Conservation (phyloP, 2,888 invertebrate species). For the Scaptodrosophila latifasciaeformis region DNA sequence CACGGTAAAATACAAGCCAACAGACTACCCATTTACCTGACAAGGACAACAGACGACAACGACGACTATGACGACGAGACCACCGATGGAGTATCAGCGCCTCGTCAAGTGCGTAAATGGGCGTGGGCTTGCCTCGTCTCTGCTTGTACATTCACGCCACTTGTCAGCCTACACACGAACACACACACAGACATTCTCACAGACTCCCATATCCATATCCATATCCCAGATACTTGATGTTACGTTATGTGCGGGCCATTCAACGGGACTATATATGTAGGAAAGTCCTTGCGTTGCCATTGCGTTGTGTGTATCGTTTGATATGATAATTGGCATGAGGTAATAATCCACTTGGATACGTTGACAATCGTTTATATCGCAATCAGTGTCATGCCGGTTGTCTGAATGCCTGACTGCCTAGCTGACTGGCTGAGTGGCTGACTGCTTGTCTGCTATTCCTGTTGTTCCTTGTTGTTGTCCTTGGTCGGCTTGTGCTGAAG, state of each 20-base stretch:
- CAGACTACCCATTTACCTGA: slow-evolving; percentile 30
- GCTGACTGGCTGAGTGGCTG: not conserved
- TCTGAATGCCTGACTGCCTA: not conserved
- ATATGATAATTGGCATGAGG: slow-evolving; percentile 71
- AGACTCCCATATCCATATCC: not conserved
- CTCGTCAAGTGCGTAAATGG: slow-evolving; percentile 53
- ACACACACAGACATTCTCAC: slow-evolving; percentile 6
- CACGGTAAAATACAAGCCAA: too few species aligned
- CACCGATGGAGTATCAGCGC: slow-evolving; percentile 58
- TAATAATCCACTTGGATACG: slow-evolving; percentile 70
- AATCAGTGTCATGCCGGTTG: slow-evolving; percentile 66
- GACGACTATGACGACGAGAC: slow-evolving; percentile 6
- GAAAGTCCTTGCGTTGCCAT: not conserved
- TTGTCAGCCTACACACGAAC: slow-evolving; percentile 38
- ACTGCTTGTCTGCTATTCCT: not conserved
- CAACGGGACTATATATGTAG: too few species aligned
- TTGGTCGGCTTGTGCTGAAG: slow-evolving; percentile 29
- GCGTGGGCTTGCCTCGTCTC: slow-evolving; percentile 1
- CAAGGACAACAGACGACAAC: slow-evolving; percentile 17
- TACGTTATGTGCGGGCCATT: slow-evolving; percentile 22
- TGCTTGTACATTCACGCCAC: slow-evolving; percentile 30
- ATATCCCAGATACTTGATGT: too few species aligned
- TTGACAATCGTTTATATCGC: slow-evolving; percentile 71
- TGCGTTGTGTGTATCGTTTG: slow-evolving; percentile 52
- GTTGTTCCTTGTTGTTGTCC: not conserved